A percentile compares a stretch with the other conserved stretches of the same genome.
phyloP scores from a whole-genome alignment of 2,888 invertebrate genomes.

The Trilocha varians region DNA sequence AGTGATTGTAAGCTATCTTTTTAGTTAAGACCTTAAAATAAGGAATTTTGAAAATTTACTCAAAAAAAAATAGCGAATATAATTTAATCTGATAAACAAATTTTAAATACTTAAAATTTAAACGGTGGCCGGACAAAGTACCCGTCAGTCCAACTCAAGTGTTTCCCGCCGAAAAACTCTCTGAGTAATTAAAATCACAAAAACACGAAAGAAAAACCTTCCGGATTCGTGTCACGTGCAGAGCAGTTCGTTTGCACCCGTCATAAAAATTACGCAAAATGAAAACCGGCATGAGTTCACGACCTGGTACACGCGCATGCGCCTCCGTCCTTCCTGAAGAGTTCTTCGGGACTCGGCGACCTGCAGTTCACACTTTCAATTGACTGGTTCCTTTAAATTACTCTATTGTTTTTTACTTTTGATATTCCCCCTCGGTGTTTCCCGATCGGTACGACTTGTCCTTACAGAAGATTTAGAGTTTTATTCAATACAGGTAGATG shows the following conservation, averaged over 20 bases:
- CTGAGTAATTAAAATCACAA: neutral
- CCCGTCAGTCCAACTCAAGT: neutral
- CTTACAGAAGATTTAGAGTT: too few species aligned
- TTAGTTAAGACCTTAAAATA: too few species aligned
- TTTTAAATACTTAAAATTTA: constrained; percentile 15
- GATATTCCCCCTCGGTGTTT: too few species aligned
- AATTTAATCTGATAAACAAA: too few species aligned
- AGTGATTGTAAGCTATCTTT: too few species aligned
- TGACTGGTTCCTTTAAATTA: too few species aligned
- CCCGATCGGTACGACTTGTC: too few species aligned
- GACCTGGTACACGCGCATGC: constrained; percentile 27
- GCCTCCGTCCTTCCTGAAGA: constrained; percentile 23
- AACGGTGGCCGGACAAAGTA: constrained; percentile 1
- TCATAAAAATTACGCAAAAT: constrained; percentile 5
- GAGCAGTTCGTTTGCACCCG: constrained; percentile 6
- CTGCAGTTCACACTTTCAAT: neutral
- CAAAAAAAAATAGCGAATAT: too few species aligned
- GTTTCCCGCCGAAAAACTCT: neutral
- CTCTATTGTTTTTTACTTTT: too few species aligned
- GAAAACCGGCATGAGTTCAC: constrained; percentile 3
- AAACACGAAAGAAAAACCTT: neutral
- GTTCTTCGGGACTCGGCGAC: constrained; percentile 14
- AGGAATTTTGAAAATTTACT: too few species aligned
- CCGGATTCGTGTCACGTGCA: neutral
- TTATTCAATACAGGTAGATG: too few species aligned